A percentile compares a stretch with the other conserved stretches of the same genome.
Conservation (phyloP, 2,888 invertebrate genomes). For the Nomada ruficornis region DNA sequence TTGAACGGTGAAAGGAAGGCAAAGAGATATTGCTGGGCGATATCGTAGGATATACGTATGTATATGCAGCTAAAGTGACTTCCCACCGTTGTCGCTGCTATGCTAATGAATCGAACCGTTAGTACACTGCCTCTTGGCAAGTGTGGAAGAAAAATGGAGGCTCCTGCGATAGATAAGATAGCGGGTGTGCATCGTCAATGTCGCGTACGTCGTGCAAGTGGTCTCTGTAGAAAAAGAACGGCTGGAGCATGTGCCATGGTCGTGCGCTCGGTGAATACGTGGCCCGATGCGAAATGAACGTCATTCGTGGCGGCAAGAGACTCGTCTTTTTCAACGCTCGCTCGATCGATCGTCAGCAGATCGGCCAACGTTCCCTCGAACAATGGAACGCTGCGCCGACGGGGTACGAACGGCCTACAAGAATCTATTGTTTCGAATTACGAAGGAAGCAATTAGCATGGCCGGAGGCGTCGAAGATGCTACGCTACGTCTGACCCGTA, state of each 20-base stretch:
- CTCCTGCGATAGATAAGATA: slow-evolving; percentile 40
- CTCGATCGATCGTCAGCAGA: slow-evolving; percentile 40
- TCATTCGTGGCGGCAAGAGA: slow-evolving; percentile 6
- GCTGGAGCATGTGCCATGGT: slow-evolving; percentile 5
- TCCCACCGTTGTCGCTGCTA: not conserved
- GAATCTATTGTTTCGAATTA: slow-evolving; percentile 48
- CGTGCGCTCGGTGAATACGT: slow-evolving; percentile 9
- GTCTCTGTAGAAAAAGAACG: not conserved
- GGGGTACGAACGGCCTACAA: not conserved
- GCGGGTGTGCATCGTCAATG: not conserved
- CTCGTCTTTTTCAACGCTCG: slow-evolving; percentile 3
- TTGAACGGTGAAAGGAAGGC: slow-evolving; percentile 67
- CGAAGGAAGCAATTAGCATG: slow-evolving; percentile 36
- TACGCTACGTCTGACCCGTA: too few relatives aligned
- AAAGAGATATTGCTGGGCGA: slow-evolving; percentile 7
- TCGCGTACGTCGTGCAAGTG: not conserved
- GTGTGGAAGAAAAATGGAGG: not conserved
- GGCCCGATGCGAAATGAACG: slow-evolving; percentile 14
- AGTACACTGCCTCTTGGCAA: too few relatives aligned
- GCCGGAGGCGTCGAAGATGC: slow-evolving; percentile 1
- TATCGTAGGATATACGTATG: not conserved
- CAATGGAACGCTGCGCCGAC: slow-evolving; percentile 40
- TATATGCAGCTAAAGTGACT: too few relatives aligned
- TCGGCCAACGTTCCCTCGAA: slow-evolving; percentile 36
- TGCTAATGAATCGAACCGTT: not conserved